Evolutionary conservation across 1,140 invertebrate species (phyloP).

Genomic region (Drosophila ironensis): DNA sequence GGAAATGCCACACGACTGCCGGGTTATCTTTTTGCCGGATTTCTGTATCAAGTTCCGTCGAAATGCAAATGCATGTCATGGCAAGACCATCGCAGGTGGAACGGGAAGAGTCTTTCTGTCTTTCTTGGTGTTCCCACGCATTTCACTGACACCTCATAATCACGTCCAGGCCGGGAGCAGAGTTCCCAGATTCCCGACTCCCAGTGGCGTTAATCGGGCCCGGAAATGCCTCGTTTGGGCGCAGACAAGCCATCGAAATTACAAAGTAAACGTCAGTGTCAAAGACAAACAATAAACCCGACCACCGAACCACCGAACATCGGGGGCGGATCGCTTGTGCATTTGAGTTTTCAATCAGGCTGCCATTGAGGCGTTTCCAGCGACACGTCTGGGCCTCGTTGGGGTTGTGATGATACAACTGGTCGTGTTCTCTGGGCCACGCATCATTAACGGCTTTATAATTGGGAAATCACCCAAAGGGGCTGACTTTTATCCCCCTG

Average conservation of each 20-base stretch:
- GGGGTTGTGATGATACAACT: constrained; percentile 24
- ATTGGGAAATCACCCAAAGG: constrained; percentile 32
- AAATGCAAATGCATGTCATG: neutral
- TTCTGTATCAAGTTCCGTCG: neutral
- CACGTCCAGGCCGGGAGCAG: constrained; percentile 23
- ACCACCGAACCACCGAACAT: constrained; percentile 5
- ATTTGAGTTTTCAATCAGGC: constrained; percentile 73
- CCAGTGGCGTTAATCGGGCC: constrained; percentile 47
- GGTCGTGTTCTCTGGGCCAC: constrained; percentile 20
- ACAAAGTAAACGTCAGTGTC: constrained; percentile 51
- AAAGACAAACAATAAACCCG: constrained; percentile 58
- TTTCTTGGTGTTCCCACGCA: constrained; percentile 60
- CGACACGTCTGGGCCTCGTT: constrained; percentile 55
- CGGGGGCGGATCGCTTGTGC: constrained; percentile 28
- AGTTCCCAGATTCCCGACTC: constrained; percentile 3
- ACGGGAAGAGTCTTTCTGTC: neutral
- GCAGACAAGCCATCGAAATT: constrained; percentile 52
- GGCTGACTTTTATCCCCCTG: neutral
- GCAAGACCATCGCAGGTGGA: constrained; percentile 5
- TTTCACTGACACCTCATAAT: constrained; percentile 57
- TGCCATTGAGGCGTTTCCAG: constrained; percentile 66
- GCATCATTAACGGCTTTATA: constrained; percentile 70
- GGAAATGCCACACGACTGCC: constrained; percentile 8
- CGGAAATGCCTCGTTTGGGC: constrained; percentile 71
- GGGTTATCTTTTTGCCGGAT: neutral